Percentiles rank a stretch among this genome's conserved stretches.
Conservation (phyloP, 2,113 vertebrate species). For the Rousettus leschenaultii region DNA sequence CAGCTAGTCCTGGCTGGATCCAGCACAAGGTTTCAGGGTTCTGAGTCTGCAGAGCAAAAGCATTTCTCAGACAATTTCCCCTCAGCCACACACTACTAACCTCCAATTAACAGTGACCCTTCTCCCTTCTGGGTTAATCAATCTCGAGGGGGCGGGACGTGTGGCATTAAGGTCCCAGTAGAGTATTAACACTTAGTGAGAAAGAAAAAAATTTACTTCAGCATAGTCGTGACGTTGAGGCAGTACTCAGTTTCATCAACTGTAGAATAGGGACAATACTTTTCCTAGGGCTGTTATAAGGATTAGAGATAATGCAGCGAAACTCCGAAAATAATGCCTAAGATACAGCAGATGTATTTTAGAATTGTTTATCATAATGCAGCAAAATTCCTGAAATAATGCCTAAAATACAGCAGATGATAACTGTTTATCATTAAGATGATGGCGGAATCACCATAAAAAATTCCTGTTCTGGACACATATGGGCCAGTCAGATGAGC, state of each 20-base stretch:
- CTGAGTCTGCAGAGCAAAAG: background rate
- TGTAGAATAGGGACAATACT: background rate
- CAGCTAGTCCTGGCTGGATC: background rate
- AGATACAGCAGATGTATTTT: background rate
- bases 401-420: no score
- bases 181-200: background rate
- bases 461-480: background rate
- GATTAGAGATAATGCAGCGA: background rate
- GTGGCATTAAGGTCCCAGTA: background rate
- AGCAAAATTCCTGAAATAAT: no score
- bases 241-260: background rate
- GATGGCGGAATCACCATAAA: background rate
- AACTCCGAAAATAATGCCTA: background rate
- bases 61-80: background rate
- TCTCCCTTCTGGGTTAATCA: constrained; percentile 18
- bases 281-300: background rate
- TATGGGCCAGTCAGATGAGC: background rate
- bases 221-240: background rate
- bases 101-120: constrained; percentile 10
- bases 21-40: background rate
- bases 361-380: no score
- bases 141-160: background rate
- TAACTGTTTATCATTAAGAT: background rate
- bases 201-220: background rate
- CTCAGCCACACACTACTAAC: background rate